Evolutionary conservation across 2,888 invertebrate species (phyloP), one percentile per base, ranked within the genome.

Genomic region (Synergus umbraculus): DNA sequence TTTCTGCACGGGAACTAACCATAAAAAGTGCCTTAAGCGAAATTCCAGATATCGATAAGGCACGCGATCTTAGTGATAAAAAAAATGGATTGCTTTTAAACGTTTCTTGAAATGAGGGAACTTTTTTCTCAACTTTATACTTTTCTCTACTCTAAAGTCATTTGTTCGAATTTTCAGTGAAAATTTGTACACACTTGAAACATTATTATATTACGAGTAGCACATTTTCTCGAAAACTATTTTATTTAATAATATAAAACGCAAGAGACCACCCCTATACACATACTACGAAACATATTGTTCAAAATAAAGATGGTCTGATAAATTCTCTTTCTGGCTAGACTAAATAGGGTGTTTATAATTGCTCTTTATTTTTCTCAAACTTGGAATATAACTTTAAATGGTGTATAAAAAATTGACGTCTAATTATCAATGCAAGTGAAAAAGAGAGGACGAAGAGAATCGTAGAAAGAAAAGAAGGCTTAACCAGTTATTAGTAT

Each of bases 41-140:
- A 54, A 54, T 54, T 54, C 54, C n/a, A n/a, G 54, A 54, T 54
- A 54, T 54, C n/a, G 54, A 54, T 54, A 54, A 54, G n/a, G 5
- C 15, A 54, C 8, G 15, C 54, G 15, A 54, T 54, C 7, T 15
- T 54, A 4, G 15, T 1, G n/a, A n/a, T 54, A n/a, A n/a, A 54
- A n/a, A 54, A n/a, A n/a, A 7, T 4, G 54, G n/a, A 2, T 7
- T 54, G 54, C 5, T 54, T 54, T 54, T 54, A n/a, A n/a, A 7
- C 15, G n/a, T 54, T 54, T n/a, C 15, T 54, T n/a, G 54, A 54
- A 54, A n/a, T 54, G 54, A 4, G 54, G n/a, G 54, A 15, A 54
- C 15, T n/a, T 8, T 49, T 49, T 49, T 13, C 5, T 49, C 5
- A 3, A 15, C 29, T 29, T 29, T 29, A 3, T 29, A 29, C 29